Evolutionary conservation across 1,140 invertebrate species (phyloP).

Genomic region (Microplitis mediator): DNA sequence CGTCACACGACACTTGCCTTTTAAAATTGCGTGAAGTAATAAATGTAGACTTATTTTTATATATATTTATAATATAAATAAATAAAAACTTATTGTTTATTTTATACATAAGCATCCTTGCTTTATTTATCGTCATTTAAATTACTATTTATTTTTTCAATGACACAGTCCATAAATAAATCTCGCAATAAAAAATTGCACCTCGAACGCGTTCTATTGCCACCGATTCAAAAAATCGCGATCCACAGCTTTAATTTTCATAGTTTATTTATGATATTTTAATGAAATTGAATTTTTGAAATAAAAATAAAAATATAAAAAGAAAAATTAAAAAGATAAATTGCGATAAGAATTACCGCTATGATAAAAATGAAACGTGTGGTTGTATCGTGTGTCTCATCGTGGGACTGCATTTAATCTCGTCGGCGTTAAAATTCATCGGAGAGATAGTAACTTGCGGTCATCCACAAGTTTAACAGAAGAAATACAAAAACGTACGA

Average conservation of each 20-base stretch:
- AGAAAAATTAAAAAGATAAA: too few species aligned
- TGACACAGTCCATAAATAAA: too few species aligned
- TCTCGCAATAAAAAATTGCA: not conserved
- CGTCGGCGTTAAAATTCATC: not conserved
- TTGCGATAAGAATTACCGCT: not conserved
- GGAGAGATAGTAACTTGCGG: not conserved
- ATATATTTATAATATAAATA: too few species aligned
- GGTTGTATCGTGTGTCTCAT: not conserved
- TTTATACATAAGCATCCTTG: too few species aligned
- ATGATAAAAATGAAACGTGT: not conserved
- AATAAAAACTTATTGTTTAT: too few species aligned
- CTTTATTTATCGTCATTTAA: too few species aligned
- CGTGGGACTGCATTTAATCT: slow-evolving; percentile 2
- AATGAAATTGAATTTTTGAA: too few species aligned
- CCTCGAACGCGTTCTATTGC: not conserved
- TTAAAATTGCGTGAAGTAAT: not conserved
- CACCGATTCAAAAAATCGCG: too few species aligned
- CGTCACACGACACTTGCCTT: not conserved
- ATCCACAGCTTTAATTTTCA: too few species aligned
- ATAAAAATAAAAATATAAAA: too few species aligned
- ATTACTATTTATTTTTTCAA: not conserved
- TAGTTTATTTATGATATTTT: too few species aligned
- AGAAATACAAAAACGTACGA: not conserved
- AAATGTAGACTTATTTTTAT: not conserved
- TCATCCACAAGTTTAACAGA: too few species aligned